Evolutionary conservation across 2,888 invertebrate species (phyloP), one percentile per base, ranked within the genome.

Genomic region (Drosophila niveifrons): DNA sequence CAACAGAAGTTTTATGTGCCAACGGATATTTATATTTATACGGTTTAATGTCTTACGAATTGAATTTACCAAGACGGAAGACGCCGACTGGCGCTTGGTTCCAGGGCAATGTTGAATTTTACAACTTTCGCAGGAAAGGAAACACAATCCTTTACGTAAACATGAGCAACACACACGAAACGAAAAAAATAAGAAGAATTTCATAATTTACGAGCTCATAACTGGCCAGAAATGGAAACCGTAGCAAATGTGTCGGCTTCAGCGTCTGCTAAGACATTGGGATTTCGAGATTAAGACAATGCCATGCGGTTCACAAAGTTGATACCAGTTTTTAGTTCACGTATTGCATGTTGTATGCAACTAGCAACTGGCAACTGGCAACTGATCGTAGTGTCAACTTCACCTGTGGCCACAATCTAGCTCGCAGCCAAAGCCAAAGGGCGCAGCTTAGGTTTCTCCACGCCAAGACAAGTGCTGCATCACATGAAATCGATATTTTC

Each of bases 41-140:
- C 29, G 57, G 56, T 59, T 67, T 52, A 55, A 57, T 66, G 70
- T 44, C 64, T 59, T 66, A 73, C 65, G 82, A 69, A 77, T 82
- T 77, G 77, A 52, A 71, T 63, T 74, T 63, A 66, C 78, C 67
- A 67, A 72, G 72, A 53, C 75, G 55, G 43, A 23, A 57, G 47
- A 34, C 10, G 51, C 31, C 15, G 56, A 44, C 47, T 65, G 69
- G 62, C 56, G 61, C 51, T 71, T 47, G 56, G 15, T 17, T 18
- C 44, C 13, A 31, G 10, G 41, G 56, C 65, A 46, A 57, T 57
- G 46, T 57, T n/a, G 17, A 39, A 50, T 81, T 83, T 88, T 75
- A 88, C 85, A 88, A 71, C 83, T 85, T 83, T 84, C 80, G 88
- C 83, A 84, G 88, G 80, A 84, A 84, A 84, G 82, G 83, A 80